These are phyloP conservation scores for Seriola dumerili DNA, from an alignment of 2,113 vertebrate genomes.

Conservation along the genomic window DNA sequence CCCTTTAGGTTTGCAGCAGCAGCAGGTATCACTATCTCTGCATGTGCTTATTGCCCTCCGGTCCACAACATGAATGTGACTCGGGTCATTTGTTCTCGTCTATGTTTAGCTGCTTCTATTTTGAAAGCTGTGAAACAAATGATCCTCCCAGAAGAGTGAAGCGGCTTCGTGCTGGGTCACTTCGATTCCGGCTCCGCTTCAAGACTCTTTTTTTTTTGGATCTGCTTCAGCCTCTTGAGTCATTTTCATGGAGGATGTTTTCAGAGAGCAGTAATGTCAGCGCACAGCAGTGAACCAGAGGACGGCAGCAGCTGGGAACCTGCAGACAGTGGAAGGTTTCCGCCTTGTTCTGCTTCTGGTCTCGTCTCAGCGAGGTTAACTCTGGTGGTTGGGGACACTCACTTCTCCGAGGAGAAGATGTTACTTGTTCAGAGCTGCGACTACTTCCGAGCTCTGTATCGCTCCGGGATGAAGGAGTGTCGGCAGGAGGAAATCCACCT, in stretches of 20 bases:
- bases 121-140: slow-evolving; percentile 51
- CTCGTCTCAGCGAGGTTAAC: slow-evolving; percentile 56
- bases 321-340: background rate
- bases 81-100: slow-evolving; percentile 56
- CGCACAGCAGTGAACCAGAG: slow-evolving; percentile 10
- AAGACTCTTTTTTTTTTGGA: slow-evolving; percentile 11
- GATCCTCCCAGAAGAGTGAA: slow-evolving; percentile 13
- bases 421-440: slow-evolving; percentile 88
- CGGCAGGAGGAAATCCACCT: slow-evolving; percentile 87
- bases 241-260: background rate
- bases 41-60: background rate
- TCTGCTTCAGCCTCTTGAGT: background rate
- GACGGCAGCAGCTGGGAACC: slow-evolving; percentile 11
- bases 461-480: slow-evolving; percentile 93
- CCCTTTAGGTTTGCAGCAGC: background rate
- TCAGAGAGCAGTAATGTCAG: slow-evolving; percentile 37
- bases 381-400: slow-evolving; percentile 85
- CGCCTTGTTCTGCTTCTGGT: background rate
- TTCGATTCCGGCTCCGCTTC: background rate
- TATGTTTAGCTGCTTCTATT: slow-evolving; percentile 75
- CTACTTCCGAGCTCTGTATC: slow-evolving; percentile 92
- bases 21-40: background rate
- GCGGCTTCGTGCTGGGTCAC: background rate
- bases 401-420: slow-evolving; percentile 86
- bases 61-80: slow-evolving; percentile 39